Evolutionary conservation across 1,140 invertebrate genomes (phyloP), one percentile per base, ranked within the genome.

Genomic region (Chlorops oryzae): DNA sequence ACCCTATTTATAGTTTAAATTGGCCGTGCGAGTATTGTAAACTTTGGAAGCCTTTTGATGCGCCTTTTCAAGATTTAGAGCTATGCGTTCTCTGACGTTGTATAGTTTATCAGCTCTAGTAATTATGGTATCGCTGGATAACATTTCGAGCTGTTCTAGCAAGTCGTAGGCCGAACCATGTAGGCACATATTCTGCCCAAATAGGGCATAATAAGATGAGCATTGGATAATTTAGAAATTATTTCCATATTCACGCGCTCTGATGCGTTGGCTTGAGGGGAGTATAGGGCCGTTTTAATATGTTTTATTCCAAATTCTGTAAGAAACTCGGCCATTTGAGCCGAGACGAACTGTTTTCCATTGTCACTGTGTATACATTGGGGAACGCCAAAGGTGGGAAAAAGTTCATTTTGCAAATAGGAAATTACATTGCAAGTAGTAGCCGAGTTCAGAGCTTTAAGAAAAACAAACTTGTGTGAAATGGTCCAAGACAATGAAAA

Each of bases 261-360:
- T 3, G 27, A 46, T 3, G 43, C 43, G 27, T 34, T 46, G 3
- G 43, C 43, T 25, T 46, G 43, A 5, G 43, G 43, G 20, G 25
- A 32, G 21, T 46, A 46, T 18, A 46, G 18, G 2, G 27, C 43
- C 5, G 43, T 46, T 17, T 22, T 32, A 7, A 46, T 27, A 20
- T 52, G 38, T 21, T 32, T 47, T 23, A 47, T 15, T 3, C 51
- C 51, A 23, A 41, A 41, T 0, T 12, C 12, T 1, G 6, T 7
- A 6, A 52, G 21, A 37, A 52, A 34, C 39, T 51, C 17, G 0
- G 9, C 3, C 15, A 52, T 39, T 37, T 42, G 18, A 1, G n/a
- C 17, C 5, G 51, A 52, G 0, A 42, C 45, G 27, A 53, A 49
- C 38, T 53, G 51, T 24, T 39, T 44, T 23, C 47, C 52, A 28